Conservation (phyloP, 2,888 invertebrate species). For the Holacanthella duospinosa region DNA sequence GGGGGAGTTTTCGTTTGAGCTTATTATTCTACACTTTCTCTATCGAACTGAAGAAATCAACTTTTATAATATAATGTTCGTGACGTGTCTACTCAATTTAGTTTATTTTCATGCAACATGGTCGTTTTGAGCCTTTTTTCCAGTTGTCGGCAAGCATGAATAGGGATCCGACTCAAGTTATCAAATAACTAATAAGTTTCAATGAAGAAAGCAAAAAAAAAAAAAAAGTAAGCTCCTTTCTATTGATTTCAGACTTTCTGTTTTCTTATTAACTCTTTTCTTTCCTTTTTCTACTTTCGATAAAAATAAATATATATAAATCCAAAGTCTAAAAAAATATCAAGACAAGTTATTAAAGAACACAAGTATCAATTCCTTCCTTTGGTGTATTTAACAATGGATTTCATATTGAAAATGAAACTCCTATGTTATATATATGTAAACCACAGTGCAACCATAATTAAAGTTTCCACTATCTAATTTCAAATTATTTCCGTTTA, state of each 20-base stretch:
- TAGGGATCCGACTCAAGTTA: not conserved
- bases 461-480: too few relatives aligned
- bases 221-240: not conserved
- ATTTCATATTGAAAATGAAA: too few relatives aligned
- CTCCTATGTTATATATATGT: too few relatives aligned
- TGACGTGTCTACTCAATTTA: constrained; percentile 5
- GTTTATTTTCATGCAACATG: constrained; percentile 2
- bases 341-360: too few relatives aligned
- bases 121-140: not conserved
- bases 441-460: too few relatives aligned
- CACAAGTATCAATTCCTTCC: too few relatives aligned
- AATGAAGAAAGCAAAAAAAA: not conserved
- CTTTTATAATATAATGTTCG: not conserved
- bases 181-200: not conserved
- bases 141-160: not conserved
- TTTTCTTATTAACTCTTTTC: not conserved
- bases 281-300: not conserved
- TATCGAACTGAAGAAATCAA: not conserved
- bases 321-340: not conserved
- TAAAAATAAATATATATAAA: not conserved
- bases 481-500: too few relatives aligned
- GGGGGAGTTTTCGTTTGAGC: not conserved
- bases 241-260: not conserved
- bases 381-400: too few relatives aligned
- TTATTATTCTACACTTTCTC: not conserved